phyloP scores from a whole-genome alignment of 2,797 vertebrate species.

The Eulemur coronatus region DNA sequence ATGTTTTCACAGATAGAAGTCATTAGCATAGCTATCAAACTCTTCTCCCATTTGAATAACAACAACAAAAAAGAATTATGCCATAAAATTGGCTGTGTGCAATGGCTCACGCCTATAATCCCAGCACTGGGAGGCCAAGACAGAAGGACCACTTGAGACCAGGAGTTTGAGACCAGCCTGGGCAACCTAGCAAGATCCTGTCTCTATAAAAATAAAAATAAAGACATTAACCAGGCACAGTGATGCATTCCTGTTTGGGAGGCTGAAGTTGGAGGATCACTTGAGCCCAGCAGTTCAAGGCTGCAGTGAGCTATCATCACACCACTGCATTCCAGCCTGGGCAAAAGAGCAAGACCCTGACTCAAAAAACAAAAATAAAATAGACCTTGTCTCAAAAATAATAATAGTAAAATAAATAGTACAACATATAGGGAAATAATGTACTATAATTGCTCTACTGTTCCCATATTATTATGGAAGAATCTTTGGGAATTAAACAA shows the following conservation, averaged over 20 bases:
- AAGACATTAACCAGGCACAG: background rate
- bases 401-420: background rate
- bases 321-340: background rate
- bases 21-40: constrained; percentile 91
- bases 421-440: background rate
- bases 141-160: background rate
- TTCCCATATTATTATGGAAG: background rate
- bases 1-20: constrained; percentile 91
- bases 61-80: constrained; percentile 31
- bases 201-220: background rate
- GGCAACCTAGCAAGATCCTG: background rate
- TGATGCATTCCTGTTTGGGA: background rate
- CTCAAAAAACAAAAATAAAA: background rate
- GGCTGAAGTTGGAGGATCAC: background rate
- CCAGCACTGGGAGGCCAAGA: background rate
- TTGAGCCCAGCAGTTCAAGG: background rate
- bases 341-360: background rate
- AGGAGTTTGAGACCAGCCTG: background rate
- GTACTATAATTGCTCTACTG: background rate
- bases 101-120: background rate
- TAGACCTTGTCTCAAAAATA: background rate
- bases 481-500: background rate
- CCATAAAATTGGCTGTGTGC: background rate
- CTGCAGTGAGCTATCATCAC: background rate
- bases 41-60: constrained; percentile 89